phyloP scores from a whole-genome alignment of 1,140 invertebrate species.

The Drosophila seguyi region DNA sequence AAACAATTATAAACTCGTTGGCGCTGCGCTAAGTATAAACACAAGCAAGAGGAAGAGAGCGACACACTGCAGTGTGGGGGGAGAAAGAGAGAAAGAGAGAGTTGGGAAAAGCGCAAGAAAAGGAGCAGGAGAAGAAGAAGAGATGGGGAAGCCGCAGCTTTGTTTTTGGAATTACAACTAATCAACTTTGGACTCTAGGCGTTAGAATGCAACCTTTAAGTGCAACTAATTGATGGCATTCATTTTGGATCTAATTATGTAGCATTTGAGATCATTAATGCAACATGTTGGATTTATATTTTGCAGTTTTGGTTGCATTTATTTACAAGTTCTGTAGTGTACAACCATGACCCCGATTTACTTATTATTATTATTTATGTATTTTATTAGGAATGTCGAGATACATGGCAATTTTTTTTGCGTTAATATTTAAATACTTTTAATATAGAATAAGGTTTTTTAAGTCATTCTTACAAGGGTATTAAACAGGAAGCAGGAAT shows the following conservation, averaged over 20 bases:
- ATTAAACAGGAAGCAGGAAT: no score
- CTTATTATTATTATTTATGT: neutral
- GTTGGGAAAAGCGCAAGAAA: neutral
- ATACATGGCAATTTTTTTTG: neutral
- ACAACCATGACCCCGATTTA: neutral
- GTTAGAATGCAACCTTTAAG: conserved; percentile 31
- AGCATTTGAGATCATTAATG: neutral
- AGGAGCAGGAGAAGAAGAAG: neutral
- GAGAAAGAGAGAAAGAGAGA: conserved; percentile 16
- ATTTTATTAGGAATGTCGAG: neutral
- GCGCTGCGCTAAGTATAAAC: conserved; percentile 40
- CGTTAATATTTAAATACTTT: no score
- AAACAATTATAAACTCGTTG: conserved; percentile 68
- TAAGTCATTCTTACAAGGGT: no score
- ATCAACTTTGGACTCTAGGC: conserved; percentile 14
- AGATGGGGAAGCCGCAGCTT: conserved; percentile 13
- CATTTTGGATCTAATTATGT: neutral
- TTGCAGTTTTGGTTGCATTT: neutral
- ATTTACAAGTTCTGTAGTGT: no score
- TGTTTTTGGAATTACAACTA: conserved; percentile 16
- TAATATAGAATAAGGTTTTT: no score
- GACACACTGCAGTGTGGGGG: conserved; percentile 60
- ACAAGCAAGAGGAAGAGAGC: conserved; percentile 47
- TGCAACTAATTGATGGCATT: conserved; percentile 21
- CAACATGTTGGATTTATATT: neutral